Evolutionary conservation across 2,797 vertebrate genomes (phyloP), one percentile per base, ranked within the genome.

Genomic region (Atherinosoma microstoma): DNA sequence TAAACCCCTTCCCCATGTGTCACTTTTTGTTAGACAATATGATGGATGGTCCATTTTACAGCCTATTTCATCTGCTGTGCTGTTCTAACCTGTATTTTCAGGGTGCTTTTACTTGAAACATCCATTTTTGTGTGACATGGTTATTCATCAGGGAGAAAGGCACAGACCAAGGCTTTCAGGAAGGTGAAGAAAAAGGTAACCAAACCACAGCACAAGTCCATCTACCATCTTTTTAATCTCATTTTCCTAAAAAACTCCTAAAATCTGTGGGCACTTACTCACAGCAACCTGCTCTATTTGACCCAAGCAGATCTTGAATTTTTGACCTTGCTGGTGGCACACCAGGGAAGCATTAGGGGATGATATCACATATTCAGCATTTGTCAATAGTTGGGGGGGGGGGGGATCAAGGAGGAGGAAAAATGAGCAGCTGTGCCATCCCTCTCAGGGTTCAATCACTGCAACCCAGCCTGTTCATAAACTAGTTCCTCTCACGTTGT

Each of bases 11-110:
- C 82, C 85, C 86, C 71, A 75, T 76, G 78, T 89, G 88, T 91
- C 91, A 91, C 78, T 92, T 90, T 92, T 86, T 79, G 79, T 91
- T 85, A 92, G 91, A 91, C 84, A 89, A 84, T 82, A 80, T 95
- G 95, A 96, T 94, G 84, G 94, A 96, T 95, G 79, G 86, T 92
- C 81, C 83, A 92, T 95, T 95, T 92, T 93, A 88, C 88, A 94
- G 89, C 82, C 91, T 90, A 93, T 94, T 94, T 93, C 90, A 93
- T 93, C 91, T 83, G 73, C 93, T 92, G 87, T 89, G 90, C 86
- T 91, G 86, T 85, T 90, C 90, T 94, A 94, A 95, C 93, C 88
- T 92, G 90, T 94, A 94, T 95, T 95, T 95, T 94, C 88, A 82
- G 89, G 89, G 75, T 81, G 85, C 90, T 94, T 95, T 94, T 94